phyloP scores from a whole-genome alignment of 2,888 invertebrate species.

The Fragum fragum region DNA sequence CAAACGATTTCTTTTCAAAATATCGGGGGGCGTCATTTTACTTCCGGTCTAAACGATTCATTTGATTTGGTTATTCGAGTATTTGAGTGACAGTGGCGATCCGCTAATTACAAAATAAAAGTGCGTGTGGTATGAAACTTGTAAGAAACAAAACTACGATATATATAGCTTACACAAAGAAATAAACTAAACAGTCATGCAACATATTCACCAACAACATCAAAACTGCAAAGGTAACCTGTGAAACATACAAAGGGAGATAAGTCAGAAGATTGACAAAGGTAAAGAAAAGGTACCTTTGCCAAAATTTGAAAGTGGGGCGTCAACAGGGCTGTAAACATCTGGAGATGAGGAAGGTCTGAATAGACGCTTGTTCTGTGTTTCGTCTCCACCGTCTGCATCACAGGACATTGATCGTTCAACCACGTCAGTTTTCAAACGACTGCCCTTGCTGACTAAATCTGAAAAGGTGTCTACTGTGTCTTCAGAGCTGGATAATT shows the following conservation, averaged over 20 bases:
- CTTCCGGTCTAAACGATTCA: too few relatives aligned
- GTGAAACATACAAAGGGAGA: conserved; percentile 7
- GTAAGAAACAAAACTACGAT: neutral
- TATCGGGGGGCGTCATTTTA: too few relatives aligned
- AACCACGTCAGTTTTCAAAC: conserved; percentile 46
- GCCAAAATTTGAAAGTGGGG: conserved; percentile 32
- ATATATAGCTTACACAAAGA: neutral
- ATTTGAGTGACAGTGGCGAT: too few relatives aligned
- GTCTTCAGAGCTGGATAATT: conserved; percentile 64
- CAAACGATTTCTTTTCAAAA: too few relatives aligned
- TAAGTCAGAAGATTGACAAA: conserved; percentile 25
- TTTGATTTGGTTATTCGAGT: too few relatives aligned
- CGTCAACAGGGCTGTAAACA: conserved; percentile 60
- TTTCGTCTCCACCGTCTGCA: conserved; percentile 30
- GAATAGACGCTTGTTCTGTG: conserved; percentile 31
- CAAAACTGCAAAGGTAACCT: neutral
- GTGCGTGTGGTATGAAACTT: neutral
- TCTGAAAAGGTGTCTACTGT: conserved; percentile 40
- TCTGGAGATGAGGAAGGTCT: conserved; percentile 71
- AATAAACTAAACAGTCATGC: neutral
- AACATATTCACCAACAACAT: conserved; percentile 15
- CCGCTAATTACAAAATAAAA: neutral
- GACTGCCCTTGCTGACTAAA: conserved; percentile 34
- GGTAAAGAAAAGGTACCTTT: conserved; percentile 60
- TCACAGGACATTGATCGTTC: conserved; percentile 73